Percentiles rank a stretch among this genome's conserved stretches.
phyloP scores from a whole-genome alignment of 1,140 invertebrate species.

The Homarus americanus region DNA sequence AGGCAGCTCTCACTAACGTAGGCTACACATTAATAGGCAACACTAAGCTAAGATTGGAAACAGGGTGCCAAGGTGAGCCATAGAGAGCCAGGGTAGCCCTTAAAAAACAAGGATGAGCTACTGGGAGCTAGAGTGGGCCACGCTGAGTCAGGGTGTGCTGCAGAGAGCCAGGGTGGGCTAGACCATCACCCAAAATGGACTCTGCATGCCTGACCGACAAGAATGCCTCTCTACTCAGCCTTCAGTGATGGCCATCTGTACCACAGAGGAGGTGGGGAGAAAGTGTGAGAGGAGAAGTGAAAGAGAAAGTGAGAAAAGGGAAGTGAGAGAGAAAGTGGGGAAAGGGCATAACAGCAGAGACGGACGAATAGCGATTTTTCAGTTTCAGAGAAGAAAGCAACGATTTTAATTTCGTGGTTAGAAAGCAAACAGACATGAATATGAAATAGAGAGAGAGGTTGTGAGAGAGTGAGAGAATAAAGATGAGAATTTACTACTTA shows the following conservation, averaged over 20 bases:
- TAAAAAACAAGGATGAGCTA: not conserved
- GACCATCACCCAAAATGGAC: not conserved
- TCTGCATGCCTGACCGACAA: not conserved
- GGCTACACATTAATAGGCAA: too few relatives aligned
- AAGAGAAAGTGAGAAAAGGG: not conserved
- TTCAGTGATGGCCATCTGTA: not conserved
- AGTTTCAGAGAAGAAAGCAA: too few relatives aligned
- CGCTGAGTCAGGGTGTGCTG: not conserved
- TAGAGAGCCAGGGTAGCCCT: not conserved
- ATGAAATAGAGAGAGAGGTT: not conserved
- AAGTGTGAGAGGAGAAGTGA: not conserved
- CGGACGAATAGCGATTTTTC: too few relatives aligned
- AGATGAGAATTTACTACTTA: too few relatives aligned
- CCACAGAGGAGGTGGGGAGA: not conserved
- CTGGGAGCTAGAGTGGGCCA: not conserved
- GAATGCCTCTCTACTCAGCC: not conserved
- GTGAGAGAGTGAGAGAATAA: not conserved
- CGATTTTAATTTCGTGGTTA: too few relatives aligned
- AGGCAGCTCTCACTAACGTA: too few relatives aligned
- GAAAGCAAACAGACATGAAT: too few relatives aligned
- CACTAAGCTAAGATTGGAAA: too few relatives aligned
- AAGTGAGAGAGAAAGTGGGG: not conserved
- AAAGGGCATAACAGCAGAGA: too few relatives aligned
- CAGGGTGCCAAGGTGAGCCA: not conserved
- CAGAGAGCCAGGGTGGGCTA: not conserved